phyloP scores from a whole-genome alignment of 92 coral and sea anemone genomes.

The Zoanthus sansibaricus region DNA sequence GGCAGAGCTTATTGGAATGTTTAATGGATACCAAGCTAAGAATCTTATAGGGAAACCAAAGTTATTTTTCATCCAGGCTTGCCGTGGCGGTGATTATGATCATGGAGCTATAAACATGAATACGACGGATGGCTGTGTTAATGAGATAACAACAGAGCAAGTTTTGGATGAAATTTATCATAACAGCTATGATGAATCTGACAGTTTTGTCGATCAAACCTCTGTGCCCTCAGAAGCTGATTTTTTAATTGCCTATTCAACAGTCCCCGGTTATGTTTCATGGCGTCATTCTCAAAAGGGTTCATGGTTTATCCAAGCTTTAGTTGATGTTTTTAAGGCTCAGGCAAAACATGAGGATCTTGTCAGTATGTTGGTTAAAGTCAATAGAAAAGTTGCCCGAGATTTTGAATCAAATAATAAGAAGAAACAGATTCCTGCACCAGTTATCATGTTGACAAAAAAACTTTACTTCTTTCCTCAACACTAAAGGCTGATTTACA shows the following conservation, averaged over 20 bases:
- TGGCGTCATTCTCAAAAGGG: constrained; percentile 95
- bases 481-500: not conserved
- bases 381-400: constrained; percentile 91
- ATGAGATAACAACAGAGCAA: constrained; percentile 53
- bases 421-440: constrained; percentile 96
- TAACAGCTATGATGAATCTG: constrained; percentile 63
- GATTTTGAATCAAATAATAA: constrained; percentile 89
- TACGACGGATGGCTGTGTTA: constrained; percentile 59
- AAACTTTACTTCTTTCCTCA: constrained; percentile 84
- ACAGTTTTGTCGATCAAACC: constrained; percentile 67
- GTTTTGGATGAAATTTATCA: constrained; percentile 73
- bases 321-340: constrained; percentile 82
- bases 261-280: constrained; percentile 98
- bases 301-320: constrained; percentile 97
- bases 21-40: constrained; percentile 90
- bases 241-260: constrained; percentile 89
- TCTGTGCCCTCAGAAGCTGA: constrained; percentile 95
- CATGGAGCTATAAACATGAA: constrained; percentile 73
- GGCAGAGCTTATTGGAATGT: constrained; percentile 77
- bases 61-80: constrained; percentile 94
- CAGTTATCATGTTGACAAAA: constrained; percentile 92
- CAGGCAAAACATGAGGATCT: constrained; percentile 87
- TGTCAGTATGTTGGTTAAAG: constrained; percentile 89
- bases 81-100: constrained; percentile 94
- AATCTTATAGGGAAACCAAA: constrained; percentile 95